Evolutionary conservation across 2,797 vertebrate species (phyloP).

Genomic region (Protosalanx chinensis): DNA sequence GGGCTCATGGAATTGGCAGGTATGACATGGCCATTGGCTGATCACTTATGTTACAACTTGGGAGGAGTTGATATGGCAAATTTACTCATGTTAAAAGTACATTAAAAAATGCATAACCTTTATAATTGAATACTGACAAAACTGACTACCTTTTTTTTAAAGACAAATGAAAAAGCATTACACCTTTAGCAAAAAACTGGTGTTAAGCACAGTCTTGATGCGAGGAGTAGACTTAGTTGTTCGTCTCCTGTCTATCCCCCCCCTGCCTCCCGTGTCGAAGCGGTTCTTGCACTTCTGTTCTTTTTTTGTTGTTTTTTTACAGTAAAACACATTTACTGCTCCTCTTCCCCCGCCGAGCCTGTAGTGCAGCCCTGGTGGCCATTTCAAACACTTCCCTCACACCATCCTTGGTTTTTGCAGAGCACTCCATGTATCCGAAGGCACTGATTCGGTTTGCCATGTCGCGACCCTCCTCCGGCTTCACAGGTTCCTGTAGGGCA

Average conservation of each 20-base stretch:
- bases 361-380: constrained; percentile 98
- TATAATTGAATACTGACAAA: constrained; percentile 90
- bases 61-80: constrained; percentile 65
- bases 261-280: constrained; percentile 45
- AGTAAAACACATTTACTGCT: constrained; percentile 92
- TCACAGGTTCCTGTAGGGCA: constrained; percentile 86
- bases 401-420: constrained; percentile 97
- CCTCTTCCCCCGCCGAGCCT: constrained; percentile 93
- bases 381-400: constrained; percentile 99
- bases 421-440: constrained; percentile 99
- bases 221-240: constrained; percentile 50
- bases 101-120: constrained; percentile 66
- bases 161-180: constrained; percentile 72
- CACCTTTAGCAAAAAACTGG: constrained; percentile 70
- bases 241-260: constrained; percentile 31
- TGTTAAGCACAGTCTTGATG: constrained; percentile 71
- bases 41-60: constrained; percentile 62
- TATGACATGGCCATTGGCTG: constrained; percentile 57
- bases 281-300: constrained; percentile 63
- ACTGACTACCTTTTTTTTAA: constrained; percentile 65
- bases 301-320: constrained; percentile 58
- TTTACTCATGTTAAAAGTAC: constrained; percentile 69
- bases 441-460: constrained; percentile 97
- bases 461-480: constrained; percentile 92
- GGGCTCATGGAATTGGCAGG: constrained; percentile 65